These are phyloP conservation scores for Malurus leucopterus DNA, from an alignment of 2,797 vertebrate genomes.

Conservation along the genomic window DNA sequence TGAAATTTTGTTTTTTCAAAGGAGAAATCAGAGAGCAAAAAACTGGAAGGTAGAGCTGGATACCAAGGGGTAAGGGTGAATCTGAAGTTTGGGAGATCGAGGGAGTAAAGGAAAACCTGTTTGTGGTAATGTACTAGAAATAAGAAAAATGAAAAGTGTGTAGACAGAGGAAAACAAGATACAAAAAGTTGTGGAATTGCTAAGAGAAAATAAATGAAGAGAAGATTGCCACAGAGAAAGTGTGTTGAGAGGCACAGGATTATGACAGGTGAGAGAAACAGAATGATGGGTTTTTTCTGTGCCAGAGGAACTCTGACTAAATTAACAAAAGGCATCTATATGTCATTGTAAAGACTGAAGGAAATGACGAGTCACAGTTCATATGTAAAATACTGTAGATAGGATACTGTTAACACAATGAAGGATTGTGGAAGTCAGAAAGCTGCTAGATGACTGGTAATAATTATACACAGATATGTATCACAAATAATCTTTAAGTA, in stretches of 20 bases:
- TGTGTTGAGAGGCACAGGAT: neutral
- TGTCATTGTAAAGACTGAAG: neutral
- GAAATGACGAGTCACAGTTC: conserved; percentile 30
- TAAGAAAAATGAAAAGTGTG: neutral
- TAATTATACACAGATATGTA: conserved; percentile 38
- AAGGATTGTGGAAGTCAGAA: conserved; percentile 10
- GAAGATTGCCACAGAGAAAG: neutral
- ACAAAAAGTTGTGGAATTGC: neutral
- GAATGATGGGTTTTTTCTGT: neutral
- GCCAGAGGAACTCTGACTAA: conserved; percentile 6
- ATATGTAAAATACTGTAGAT: conserved; percentile 9
- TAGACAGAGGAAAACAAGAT: neutral
- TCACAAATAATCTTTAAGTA: conserved; percentile 42
- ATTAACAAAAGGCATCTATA: conserved; percentile 25
- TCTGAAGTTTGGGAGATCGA: neutral
- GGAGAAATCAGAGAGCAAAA: neutral
- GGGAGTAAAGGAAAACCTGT: neutral
- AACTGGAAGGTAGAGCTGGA: neutral
- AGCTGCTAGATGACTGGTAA: conserved; percentile 8
- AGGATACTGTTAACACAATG: neutral
- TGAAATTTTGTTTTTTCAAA: neutral
- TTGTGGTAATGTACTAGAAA: neutral
- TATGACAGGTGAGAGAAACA: conserved; percentile 35
- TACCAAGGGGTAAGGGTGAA: neutral
- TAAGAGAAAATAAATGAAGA: neutral